Evolutionary conservation across 2,888 invertebrate species (phyloP), one percentile per base, ranked within the genome.

Genomic region (Conistra vaccinii): DNA sequence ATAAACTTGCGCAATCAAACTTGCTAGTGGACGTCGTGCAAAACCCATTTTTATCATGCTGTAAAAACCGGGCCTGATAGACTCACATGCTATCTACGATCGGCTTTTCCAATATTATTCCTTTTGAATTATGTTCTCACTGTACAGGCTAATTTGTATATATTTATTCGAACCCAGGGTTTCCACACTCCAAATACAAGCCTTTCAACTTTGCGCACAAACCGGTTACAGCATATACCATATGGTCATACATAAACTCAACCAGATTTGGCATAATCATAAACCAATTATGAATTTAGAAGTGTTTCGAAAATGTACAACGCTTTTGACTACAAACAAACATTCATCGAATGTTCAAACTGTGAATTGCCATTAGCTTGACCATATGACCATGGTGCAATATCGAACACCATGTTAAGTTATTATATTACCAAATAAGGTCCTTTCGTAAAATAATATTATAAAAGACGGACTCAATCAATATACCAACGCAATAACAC

Each of bases 391-490:
- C 20, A 58, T 68, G 76, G 77, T 63, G 51, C 60, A 69, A 26
- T 51, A 67, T 72, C 29, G 10, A 61, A 73, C 69, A 55, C 48
- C 45, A 45, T 63, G 62, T 60, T 17, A 9, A 51, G 48, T 73
- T 68, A 69, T 62, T 57, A 63, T 45, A 55, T n/a, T 77, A 57
- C 57, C 67, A 83, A 70, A 66, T 60, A 61, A 53, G 39, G 32
- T 73, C n/a, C 17, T 70, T 67, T 61, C 20, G 42, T 42, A 67
- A 81, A 70, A 60, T 70, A 77, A 70, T 72, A 75, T 78, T 74
- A 79, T 66, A 69, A 83, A 80, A 85, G 76, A 88, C 79, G 80
- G 78, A 85, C 76, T 82, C 77, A 80, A 80, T 77, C 76, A 79
- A 80, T 77, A 85, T 78, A 76, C 75, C 73, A 80, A 78, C 73